Base-by-base conservation (phyloP, 2,113 vertebrate species). In the Argyrosomus japonicus region DNA sequence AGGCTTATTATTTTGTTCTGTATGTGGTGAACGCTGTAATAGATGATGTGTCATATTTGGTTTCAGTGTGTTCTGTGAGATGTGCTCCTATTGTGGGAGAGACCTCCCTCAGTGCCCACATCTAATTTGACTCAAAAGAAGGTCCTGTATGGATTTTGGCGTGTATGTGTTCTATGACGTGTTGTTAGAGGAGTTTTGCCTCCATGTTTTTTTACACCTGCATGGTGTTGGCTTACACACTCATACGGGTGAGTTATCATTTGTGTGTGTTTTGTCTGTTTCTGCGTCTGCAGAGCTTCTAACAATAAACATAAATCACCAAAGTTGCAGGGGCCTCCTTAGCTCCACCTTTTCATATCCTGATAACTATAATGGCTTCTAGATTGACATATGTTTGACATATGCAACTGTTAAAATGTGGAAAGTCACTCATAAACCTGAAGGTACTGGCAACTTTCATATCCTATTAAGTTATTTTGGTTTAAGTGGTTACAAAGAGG, bases 1-100 rank as follows among this genome's bases (percentile, higher is more conserved):
- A 50, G 12, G 19, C 25, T 51, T 74, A 78, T 85, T 80, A 76
- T 74, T 68, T 54, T 61, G 56, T 68, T 54, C 29, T 75, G 74
- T 75, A 23, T 70, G 63, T 40, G n/a, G 27, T 78, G 50, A 80
- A 68, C 62, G 71, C 79, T 74, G 18, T 69, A 87, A 73, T 78
- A 85, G 71, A 84, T 80, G 70, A 86, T 68, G 76, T 85, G 89
- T 84, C 82, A 75, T 83, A 74, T 84, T 89, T 79, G 48, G 50
- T 90, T 77, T 89, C 60, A n/a, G 47, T 43, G 65, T 77, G 64
- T 60, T 36, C 32, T 19, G 58, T 72, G 56, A 86, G 74, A 89
- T 84, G 25, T 51, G 40, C 61, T 77, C 17, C 78, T 79, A 8
- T 45, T 80, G 54, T 43, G 17, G 36, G 4, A 62, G 47, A 36